Percentiles rank a stretch among this genome's conserved stretches.
phyloP scores from a whole-genome alignment of 2,797 vertebrate genomes.

The Argentina silus region DNA sequence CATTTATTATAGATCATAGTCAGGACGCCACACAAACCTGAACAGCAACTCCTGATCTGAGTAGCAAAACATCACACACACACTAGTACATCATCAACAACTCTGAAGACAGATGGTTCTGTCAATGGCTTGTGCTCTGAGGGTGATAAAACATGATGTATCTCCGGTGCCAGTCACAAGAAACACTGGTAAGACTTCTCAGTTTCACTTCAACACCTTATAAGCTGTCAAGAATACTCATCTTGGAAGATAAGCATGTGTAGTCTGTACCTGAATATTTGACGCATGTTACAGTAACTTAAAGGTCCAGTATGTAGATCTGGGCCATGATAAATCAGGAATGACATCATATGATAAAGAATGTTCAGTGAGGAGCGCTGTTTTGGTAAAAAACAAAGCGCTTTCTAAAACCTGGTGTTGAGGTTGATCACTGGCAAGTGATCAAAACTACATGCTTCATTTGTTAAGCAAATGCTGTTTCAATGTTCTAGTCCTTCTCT shows the following conservation, averaged over 20 bases:
- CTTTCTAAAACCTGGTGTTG: too few relatives aligned
- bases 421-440: too few relatives aligned
- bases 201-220: not conserved
- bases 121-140: not conserved
- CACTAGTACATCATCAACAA: not conserved
- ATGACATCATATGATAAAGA: too few relatives aligned
- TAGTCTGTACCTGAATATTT: not conserved
- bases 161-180: slow-evolving; percentile 35
- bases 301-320: too few relatives aligned
- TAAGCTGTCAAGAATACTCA: not conserved
- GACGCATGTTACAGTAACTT: too few relatives aligned
- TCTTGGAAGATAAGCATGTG: not conserved
- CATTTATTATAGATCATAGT: slow-evolving; percentile 77
- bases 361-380: too few relatives aligned
- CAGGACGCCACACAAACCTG: slow-evolving; percentile 31
- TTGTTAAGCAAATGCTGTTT: not conserved
- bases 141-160: slow-evolving; percentile 44
- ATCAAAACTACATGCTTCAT: too few relatives aligned
- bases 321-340: too few relatives aligned
- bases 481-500: not conserved
- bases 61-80: slow-evolving; percentile 4
- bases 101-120: not conserved
- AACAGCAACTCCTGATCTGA: slow-evolving; percentile 24
- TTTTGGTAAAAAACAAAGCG: too few relatives aligned
- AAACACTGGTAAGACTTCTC: slow-evolving; percentile 18